Evolutionary conservation across 2,113 vertebrate species (phyloP), one percentile per base, ranked within the genome.

Genomic region (Grantiella picta): DNA sequence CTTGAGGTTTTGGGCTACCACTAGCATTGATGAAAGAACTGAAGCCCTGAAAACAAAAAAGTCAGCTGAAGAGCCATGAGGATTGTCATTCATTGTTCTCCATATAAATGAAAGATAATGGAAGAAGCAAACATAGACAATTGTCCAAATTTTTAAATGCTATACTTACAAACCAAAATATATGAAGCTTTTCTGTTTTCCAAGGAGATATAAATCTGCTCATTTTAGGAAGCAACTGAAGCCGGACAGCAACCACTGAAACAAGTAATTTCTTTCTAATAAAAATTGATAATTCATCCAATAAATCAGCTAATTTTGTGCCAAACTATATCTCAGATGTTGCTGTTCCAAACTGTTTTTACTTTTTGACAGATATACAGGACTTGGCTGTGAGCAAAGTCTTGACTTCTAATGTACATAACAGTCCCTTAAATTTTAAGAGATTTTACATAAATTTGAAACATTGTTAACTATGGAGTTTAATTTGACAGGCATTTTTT

Each of bases 271-370:
- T 70, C n/a, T 92, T 88, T 88, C 90, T 89, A 93, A 87, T 45
- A 0, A 94, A 73, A 96, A 81, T 84, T 89, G 95, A 73, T 69
- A 40, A 76, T 45, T 68, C 79, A 65, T 90, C 44, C 45, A 90
- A 70, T 73, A 91, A 85, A 17, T 86, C 71, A 96, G 35, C 24
- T 91, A 94, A 69, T 95, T 95, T 78, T 57, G 22, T 82, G 47
- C 42, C 53, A 89, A 79, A 92, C 15, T 81, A 31, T 50, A 68
- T 59, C 38, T 33, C 72, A 94, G 31, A 53, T 93, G 10, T 82
- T 50, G 47, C 21, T 88, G 12, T 56, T 94, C 52, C 64, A 92
- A 49, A 93, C 66, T 79, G 33, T 65, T 66, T 76, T 77, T 65
- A 69, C 70, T 86, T 86, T 92, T 82, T 66, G 71, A 71, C 16